Conservation (phyloP, 2,113 vertebrate genomes). For the Paramisgurnus dabryanus region DNA sequence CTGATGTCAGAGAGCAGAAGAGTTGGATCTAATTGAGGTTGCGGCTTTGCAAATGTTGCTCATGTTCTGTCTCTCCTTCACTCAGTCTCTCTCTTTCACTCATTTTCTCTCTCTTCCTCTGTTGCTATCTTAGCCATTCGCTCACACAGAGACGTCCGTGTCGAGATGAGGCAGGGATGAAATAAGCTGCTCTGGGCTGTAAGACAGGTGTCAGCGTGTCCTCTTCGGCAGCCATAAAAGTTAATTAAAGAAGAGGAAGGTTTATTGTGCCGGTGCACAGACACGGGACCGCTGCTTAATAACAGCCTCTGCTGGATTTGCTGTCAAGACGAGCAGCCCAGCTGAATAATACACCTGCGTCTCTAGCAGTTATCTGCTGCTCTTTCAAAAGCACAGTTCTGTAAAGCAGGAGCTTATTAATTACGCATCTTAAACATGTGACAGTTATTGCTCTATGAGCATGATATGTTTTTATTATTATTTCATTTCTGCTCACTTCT, state of each 20-base stretch:
- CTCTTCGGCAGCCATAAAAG: constrained; percentile 70
- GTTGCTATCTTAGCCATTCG: constrained; percentile 27
- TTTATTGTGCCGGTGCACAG: constrained; percentile 67
- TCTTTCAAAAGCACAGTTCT: not conserved
- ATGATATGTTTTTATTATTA: not conserved
- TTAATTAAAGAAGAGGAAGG: constrained; percentile 74
- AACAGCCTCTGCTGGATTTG: constrained; percentile 61
- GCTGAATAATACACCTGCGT: constrained; percentile 57
- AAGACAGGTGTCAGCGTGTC: constrained; percentile 70
- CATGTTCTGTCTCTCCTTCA: not conserved
- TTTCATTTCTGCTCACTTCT: not conserved
- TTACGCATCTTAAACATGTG: constrained; percentile 3
- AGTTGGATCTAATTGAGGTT: constrained; percentile 32
- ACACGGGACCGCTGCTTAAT: constrained; percentile 61
- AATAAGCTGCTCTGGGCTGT: constrained; percentile 57
- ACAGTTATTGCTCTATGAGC: not conserved
- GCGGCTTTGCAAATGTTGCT: not conserved
- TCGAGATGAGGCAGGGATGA: constrained; percentile 45
- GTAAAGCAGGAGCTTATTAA: not conserved
- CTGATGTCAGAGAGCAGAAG: constrained; percentile 22
- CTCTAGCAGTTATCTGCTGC: not conserved
- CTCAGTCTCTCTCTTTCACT: not conserved
- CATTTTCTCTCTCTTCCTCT: constrained; percentile 19
- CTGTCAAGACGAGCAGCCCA: constrained; percentile 61
- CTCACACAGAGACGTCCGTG: constrained; percentile 26